Conservation (phyloP, 1,140 invertebrate genomes). For the Tachypleus tridentatus region DNA sequence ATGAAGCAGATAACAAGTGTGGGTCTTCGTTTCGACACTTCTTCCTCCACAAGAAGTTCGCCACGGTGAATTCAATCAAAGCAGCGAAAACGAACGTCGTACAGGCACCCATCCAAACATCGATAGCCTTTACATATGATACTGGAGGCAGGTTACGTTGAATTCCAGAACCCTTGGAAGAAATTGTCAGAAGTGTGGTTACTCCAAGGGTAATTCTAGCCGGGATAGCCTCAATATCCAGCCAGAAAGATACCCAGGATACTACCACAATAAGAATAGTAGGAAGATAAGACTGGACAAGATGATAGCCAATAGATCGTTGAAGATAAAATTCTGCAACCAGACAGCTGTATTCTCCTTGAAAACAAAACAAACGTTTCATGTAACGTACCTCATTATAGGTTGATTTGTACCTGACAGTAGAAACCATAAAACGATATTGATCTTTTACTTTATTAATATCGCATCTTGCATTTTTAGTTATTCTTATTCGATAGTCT, state of each 20-base stretch:
- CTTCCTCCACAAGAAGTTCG: slow-evolving; percentile 31
- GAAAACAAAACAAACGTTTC: slow-evolving; percentile 2
- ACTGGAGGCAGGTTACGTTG: slow-evolving; percentile 30
- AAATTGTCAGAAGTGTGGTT: slow-evolving; percentile 47
- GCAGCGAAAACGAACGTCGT: slow-evolving; percentile 39
- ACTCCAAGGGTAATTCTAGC: slow-evolving; percentile 47
- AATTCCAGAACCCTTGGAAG: slow-evolving; percentile 35
- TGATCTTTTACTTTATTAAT: not conserved
- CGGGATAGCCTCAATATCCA: slow-evolving; percentile 50
- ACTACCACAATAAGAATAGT: slow-evolving; percentile 53
- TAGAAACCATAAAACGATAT: not conserved
- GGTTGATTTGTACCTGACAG: slow-evolving; percentile 1
- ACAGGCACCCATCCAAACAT: slow-evolving; percentile 42
- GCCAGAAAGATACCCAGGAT: slow-evolving; percentile 53
- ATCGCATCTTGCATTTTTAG: not conserved
- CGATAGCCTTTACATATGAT: slow-evolving; percentile 43
- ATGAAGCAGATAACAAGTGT: too few relatives aligned
- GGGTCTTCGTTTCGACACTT: too few relatives aligned
- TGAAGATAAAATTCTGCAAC: slow-evolving; percentile 44
- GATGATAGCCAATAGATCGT: slow-evolving; percentile 47
- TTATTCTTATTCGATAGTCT: not conserved
- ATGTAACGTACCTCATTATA: not conserved
- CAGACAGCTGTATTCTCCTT: slow-evolving; percentile 51
- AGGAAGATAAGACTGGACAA: slow-evolving; percentile 51
- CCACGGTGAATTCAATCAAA: slow-evolving; percentile 36